Evolutionary conservation across 2,797 vertebrate genomes (phyloP).

Genomic region (Amniataba percoides): DNA sequence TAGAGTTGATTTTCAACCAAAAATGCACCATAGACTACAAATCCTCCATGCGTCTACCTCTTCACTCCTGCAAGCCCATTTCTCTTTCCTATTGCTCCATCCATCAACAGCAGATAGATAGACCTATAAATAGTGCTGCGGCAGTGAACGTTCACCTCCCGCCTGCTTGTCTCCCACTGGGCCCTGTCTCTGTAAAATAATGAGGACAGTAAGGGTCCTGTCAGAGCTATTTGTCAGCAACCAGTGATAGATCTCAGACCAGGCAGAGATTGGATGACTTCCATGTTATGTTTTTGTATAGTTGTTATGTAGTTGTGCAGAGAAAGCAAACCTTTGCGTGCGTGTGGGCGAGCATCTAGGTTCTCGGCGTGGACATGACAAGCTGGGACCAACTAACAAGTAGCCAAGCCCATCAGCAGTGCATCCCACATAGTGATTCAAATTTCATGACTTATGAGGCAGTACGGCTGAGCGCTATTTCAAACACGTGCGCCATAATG

Average conservation of each 20-base stretch:
- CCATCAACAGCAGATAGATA: constrained; percentile 63
- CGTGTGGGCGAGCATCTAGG: background rate
- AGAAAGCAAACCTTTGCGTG: constrained; percentile 1
- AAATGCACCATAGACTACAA: constrained; percentile 23
- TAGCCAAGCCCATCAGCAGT: background rate
- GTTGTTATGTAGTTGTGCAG: constrained; percentile 2
- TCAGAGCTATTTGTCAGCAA: constrained; percentile 71
- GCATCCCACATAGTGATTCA: background rate
- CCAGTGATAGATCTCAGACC: constrained; percentile 31
- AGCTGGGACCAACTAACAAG: background rate
- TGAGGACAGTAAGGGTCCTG: constrained; percentile 65
- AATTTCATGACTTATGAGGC: background rate
- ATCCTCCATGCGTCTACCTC: constrained; percentile 23
- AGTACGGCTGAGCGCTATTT: background rate
- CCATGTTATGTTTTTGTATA: constrained; percentile 2
- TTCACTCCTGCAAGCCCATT: constrained; percentile 46
- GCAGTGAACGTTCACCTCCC: constrained; percentile 72
- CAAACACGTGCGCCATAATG: background rate
- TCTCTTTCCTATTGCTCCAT: constrained; percentile 58
- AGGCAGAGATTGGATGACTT: constrained; percentile 25
- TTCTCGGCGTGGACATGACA: constrained; percentile 1
- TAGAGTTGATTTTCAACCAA: constrained; percentile 31
- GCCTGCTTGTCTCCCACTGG: constrained; percentile 59
- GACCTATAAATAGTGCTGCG: constrained; percentile 83
- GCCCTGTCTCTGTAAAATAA: constrained; percentile 74